Base-by-base conservation (phyloP, 2,797 vertebrate species). In the Cossypha polioptera region DNA sequence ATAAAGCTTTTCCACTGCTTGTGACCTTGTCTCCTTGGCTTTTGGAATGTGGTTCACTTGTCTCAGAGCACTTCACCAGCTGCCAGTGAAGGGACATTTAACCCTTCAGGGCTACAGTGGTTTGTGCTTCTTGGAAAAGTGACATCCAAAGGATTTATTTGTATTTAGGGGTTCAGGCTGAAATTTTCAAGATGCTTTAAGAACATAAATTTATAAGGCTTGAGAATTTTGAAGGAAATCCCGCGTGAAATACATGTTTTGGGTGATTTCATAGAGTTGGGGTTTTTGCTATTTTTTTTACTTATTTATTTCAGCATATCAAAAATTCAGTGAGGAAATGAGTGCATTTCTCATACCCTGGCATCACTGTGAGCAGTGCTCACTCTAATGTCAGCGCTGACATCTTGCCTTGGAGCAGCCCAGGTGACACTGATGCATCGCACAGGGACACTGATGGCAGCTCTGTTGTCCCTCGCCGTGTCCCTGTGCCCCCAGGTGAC, bases 371-470 rank as follows among this genome's bases (percentile, higher is more conserved):
- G 24, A 78, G 21, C 65, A 65, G 50, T 2, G 22, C 28, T 33
- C 8, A 1, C 47, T 66, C 11, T 17, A 11, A 20, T 12, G 11
- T 24, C 54, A 47, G 11, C 33, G 5, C 3, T 47, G 66, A 42
- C 15, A 33, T 48, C 78, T 59, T 19, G 25, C 22, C 22, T 35
- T 58, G 36, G 35, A 53, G 10, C 10, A 65, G 19, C 4, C 6
- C 1, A 2, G 0, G 3, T 50, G 51, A 20, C 4, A 1, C 59
- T n/a, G 55, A 28, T n/a, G 10, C 22, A 7, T 3, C 7, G 9
- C 18, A 5, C 8, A 14, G 10, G 9, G n/a, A 26, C 0, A 1
- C 31, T 50, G 5, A 22, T 5, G 45, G 22, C 12, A 59, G 2
- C 21, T 33, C 9, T 36, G 24, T 0, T 63, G 42, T 77, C 26